Evolutionary conservation across 2,797 vertebrate species (phyloP).

Genomic region (Holocentrus rufus): DNA sequence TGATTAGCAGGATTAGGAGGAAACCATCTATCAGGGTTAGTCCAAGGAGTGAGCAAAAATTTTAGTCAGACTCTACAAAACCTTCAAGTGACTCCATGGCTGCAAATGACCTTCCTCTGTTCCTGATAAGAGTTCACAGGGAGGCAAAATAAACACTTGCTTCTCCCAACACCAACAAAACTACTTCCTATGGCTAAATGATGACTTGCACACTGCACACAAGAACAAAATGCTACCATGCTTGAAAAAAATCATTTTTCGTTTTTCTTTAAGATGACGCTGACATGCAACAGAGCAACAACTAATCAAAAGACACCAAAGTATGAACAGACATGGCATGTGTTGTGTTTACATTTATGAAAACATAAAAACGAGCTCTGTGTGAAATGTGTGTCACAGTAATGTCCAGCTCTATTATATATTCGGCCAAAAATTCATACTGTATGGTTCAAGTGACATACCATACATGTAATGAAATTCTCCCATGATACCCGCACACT

Average conservation of each 20-base stretch:
- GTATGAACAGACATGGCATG: neutral
- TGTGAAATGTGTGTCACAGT: conserved; percentile 3
- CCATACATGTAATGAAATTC: conserved; percentile 24
- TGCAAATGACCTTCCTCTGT: neutral
- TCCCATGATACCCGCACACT: conserved; percentile 21
- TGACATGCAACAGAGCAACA: too few relatives aligned
- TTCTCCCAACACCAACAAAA: conserved; percentile 1
- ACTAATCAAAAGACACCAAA: too few relatives aligned
- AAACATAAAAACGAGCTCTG: neutral
- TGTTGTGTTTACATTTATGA: neutral
- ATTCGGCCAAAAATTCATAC: neutral
- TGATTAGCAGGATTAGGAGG: too few relatives aligned
- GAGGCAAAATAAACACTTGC: neutral
- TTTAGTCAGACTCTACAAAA: too few relatives aligned
- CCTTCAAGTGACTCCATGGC: conserved; percentile 7
- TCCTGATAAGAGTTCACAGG: neutral
- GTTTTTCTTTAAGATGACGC: too few relatives aligned
- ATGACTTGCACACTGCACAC: neutral
- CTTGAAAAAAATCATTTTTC: too few relatives aligned
- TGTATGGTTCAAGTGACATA: neutral
- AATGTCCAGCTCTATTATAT: neutral
- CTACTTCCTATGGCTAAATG: neutral
- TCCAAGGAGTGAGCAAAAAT: too few relatives aligned
- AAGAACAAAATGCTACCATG: too few relatives aligned
- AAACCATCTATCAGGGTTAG: too few relatives aligned